These are phyloP conservation scores for Coronaproctus castanopsis DNA, from an alignment of 2,888 invertebrate species.

Conservation along the genomic window DNA sequence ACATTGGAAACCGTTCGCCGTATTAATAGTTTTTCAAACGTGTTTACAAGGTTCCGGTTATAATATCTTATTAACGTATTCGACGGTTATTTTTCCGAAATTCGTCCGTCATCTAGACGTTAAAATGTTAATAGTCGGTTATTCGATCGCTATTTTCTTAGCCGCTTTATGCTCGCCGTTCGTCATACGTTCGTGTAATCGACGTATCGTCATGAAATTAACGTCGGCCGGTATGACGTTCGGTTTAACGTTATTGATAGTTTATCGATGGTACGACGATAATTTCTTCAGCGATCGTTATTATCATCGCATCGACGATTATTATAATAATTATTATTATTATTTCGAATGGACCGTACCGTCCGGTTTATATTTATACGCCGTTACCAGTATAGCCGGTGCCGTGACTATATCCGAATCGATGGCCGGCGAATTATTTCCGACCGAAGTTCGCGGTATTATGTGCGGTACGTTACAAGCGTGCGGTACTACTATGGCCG, in stretches of 20 bases:
- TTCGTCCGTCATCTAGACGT: not conserved
- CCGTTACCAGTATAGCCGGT: constrained; percentile 5
- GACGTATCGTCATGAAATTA: constrained; percentile 1
- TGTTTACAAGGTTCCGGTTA: constrained; percentile 7
- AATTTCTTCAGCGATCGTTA: not conserved
- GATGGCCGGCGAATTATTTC: constrained; percentile 9
- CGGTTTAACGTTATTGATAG: not conserved
- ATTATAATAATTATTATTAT: too few species aligned
- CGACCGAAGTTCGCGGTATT: constrained; percentile 10
- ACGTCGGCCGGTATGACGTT: constrained; percentile 3
- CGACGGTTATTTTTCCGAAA: not conserved
- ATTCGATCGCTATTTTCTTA: constrained; percentile 4
- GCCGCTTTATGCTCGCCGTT: constrained; percentile 4
- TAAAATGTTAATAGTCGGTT: constrained; percentile 3
- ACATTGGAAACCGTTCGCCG: constrained; percentile 7
- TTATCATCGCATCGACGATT: too few species aligned
- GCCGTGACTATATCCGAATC: constrained; percentile 6
- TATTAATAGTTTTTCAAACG: constrained; percentile 3
- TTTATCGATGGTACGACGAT: not conserved
- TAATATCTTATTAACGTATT: constrained; percentile 4
- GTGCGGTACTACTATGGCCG: constrained; percentile 2
- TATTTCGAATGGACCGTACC: constrained; percentile 3
- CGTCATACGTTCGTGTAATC: not conserved
- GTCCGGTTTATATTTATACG: constrained; percentile 1
- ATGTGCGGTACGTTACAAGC: constrained; percentile 11